Conservation (phyloP, 2,797 vertebrate species). For the Chelon labrosus region DNA sequence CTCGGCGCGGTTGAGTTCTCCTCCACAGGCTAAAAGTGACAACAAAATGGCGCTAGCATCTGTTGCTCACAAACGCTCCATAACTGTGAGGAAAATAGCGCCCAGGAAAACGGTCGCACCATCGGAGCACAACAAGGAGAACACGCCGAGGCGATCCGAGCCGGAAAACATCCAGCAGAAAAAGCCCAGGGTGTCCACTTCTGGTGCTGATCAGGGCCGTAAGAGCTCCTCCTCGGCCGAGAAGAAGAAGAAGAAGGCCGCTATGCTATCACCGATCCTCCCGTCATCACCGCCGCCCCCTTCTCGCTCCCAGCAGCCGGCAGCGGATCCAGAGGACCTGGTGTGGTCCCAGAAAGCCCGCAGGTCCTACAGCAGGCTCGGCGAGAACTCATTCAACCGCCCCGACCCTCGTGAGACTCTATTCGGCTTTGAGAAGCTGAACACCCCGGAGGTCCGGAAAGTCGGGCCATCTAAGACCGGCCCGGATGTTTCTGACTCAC, state of each 20-base stretch:
- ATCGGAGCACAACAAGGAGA: conserved; percentile 71
- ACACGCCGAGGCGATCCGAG: conserved; percentile 29
- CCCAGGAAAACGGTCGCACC: conserved; percentile 66
- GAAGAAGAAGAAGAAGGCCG: conserved; percentile 42
- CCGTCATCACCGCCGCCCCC: conserved; percentile 45
- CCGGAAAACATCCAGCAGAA: conserved; percentile 6
- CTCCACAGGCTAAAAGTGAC: conserved; percentile 23
- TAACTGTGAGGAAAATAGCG: conserved; percentile 72
- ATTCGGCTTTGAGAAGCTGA: conserved; percentile 75
- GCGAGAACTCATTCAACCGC: conserved; percentile 61
- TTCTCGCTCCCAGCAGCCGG: neutral
- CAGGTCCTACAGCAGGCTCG: conserved; percentile 76
- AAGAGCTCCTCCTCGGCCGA: conserved; percentile 24
- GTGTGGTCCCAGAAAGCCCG: conserved; percentile 76
- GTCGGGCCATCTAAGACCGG: neutral
- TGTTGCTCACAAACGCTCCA: conserved; percentile 60
- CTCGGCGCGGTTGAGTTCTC: conserved; percentile 63
- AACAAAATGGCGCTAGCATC: conserved; percentile 63
- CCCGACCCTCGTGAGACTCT: conserved; percentile 49
- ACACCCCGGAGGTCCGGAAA: conserved; percentile 65
- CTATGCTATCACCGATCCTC: conserved; percentile 70
- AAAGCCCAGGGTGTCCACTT: conserved; percentile 52
- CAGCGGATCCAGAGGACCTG: conserved; percentile 21
- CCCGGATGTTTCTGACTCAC: conserved; percentile 42
- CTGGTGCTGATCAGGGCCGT: neutral